Base-by-base conservation (phyloP, 2,797 vertebrate species). In the Parauchenoglanis punctatus region DNA sequence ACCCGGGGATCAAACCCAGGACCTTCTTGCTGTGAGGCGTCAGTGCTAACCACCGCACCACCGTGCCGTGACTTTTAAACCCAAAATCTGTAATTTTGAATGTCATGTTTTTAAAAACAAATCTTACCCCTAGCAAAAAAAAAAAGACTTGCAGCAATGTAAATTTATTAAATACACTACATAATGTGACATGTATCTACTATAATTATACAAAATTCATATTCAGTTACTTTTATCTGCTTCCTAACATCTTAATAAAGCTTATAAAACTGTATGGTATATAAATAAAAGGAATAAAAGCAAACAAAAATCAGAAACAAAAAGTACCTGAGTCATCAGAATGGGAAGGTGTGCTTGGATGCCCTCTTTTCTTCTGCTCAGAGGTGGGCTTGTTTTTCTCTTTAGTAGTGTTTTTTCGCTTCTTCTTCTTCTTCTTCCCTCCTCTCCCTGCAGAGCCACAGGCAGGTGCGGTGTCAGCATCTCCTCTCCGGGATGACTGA, bases 291-390 rank as follows among this genome's bases (percentile, higher is more conserved):
- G 8, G 18, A 40, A 20, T 23, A 61, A 25, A 31, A 82, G 13
- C 20, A 31, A 31, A 76, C 25, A 13, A 11, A 65, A 52, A 13
- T 31, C 0, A n/a, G 25, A 31, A 54, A 54, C 0, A 17, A 25
- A 31, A 54, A 54, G 67, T 89, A 91, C 91, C 89, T 31, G 89
- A 70, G 40, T 91, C 88, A 18, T 86, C 89, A 28, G 86, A 89
- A 13, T 87, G 68, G 20, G 85, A 88, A 40, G 87, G 85, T 1
- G 84, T 88, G 76, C 87, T 86, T 15, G 81, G 61, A n/a, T 75
- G 73, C 49, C 61, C 87, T 90, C 85, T 68, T 31, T 89, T 89
- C 61, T 88, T 86, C 0, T 81, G 12, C 61, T 84, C 84, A 59
- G 25, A 63, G 12, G 2, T 81, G 0, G 67, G 8, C 67, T 89